Base-by-base conservation (phyloP, 2,888 invertebrate genomes). In the Uropetala carovei region DNA sequence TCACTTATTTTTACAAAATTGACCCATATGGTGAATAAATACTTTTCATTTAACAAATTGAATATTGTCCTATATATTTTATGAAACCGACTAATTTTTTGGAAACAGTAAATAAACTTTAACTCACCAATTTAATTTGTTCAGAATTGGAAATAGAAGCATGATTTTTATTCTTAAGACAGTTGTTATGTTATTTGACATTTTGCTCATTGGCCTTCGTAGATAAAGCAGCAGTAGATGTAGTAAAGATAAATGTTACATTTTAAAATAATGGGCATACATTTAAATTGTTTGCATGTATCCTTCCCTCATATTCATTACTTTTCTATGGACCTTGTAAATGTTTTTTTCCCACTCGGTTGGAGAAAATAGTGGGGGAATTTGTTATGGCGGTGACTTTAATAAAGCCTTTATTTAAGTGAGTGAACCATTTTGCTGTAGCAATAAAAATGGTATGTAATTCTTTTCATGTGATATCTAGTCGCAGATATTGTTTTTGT, bases 381-480 rank as follows among this genome's bases (percentile, higher is more conserved):
- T 92, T 92, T 85, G 64, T 92, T 92, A 85, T 89, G 64, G 89
- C 64, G 64, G 56, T 68, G 64, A 89, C 89, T 89, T 89, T 89
- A 56, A 64, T 64, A 85, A 92, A 91, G 75, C 85, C 84, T 92
- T 93, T 60, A 92, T 84, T 92, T 92, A 92, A 92, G 92, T 93
- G 92, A 92, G 91, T 93, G 92, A 92, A 92, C 92, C 92, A 89
- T 92, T 93, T 93, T 93, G 93, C 93, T 92, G 93, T 93, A 93
- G 93, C 93, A 93, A 93, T 93, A 93, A 93, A 93, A 93, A 93
- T 92, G 86, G 92, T 92, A 92, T 86, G 92, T 92, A 83, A 92
- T 93, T 93, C 91, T 93, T 92, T 89, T 92, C 92, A 93, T 91
- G 93, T 93, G 93, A 92, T 92, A 92, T 91, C 92, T 93, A 93